Percentiles rank a stretch among this genome's conserved stretches.
Evolutionary conservation across 1,140 invertebrate species (phyloP).

Genomic region (Dinothrombium tinctorium): DNA sequence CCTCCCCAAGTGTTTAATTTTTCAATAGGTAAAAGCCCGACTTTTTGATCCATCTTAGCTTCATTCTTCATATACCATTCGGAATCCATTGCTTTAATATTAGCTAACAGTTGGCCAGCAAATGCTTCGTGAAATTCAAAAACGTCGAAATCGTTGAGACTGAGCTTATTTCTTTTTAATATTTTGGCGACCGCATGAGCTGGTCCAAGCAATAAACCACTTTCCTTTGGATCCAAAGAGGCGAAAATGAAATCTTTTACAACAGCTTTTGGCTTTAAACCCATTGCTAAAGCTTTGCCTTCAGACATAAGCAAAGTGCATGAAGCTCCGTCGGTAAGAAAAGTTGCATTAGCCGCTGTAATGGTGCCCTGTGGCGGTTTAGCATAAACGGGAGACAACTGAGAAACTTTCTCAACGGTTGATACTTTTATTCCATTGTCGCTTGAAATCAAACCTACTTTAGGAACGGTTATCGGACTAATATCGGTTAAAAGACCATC

Average conservation of each 20-base stretch:
- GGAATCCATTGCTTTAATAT: constrained; percentile 89
- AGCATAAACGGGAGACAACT: constrained; percentile 84
- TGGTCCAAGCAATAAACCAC: too few species aligned
- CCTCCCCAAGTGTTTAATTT: constrained; percentile 97
- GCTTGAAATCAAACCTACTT: constrained; percentile 38
- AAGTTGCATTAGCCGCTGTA: constrained; percentile 88
- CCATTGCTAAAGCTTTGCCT: constrained; percentile 28
- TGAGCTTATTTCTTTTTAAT: constrained; percentile 56
- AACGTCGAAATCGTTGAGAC: constrained; percentile 73
- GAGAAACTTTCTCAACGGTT: constrained; percentile 57
- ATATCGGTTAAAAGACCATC: constrained; percentile 72
- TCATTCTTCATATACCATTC: constrained; percentile 83
- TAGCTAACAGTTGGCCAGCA: constrained; percentile 90
- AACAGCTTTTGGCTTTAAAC: constrained; percentile 32
- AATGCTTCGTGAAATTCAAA: constrained; percentile 99
- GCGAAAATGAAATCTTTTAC: constrained; percentile 53
- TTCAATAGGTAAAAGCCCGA: constrained; percentile 58
- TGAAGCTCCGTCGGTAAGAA: constrained; percentile 88
- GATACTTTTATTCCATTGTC: constrained; percentile 93
- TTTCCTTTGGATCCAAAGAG: constrained; percentile 88
- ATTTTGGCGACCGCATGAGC: constrained; percentile 77
- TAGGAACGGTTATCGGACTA: constrained; percentile 45
- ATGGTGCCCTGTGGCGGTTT: constrained; percentile 94
- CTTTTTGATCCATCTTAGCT: constrained; percentile 49
- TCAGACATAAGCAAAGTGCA: constrained; percentile 78